Percentiles rank a stretch among this genome's conserved stretches.
Conservation (phyloP, 2,113 vertebrate genomes). For the Ageneiosus marmoratus region DNA sequence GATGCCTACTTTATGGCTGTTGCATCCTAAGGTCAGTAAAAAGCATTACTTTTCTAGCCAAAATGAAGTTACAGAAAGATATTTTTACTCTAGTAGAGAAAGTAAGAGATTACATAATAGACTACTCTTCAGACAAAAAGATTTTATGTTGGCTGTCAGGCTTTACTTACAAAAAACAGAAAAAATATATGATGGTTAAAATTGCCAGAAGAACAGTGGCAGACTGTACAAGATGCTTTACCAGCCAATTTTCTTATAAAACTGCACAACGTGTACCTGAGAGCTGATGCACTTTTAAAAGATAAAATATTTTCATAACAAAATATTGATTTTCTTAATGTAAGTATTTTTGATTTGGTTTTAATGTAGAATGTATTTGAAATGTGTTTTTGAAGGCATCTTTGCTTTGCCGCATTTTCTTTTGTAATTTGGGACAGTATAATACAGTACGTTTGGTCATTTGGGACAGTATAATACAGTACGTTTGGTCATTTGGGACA, state of each 20-base stretch:
- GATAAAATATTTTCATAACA: background rate
- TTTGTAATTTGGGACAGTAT: background rate
- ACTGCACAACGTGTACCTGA: background rate
- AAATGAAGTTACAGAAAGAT: background rate
- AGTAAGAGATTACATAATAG: background rate
- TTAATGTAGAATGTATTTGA: background rate
- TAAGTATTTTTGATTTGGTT: background rate
- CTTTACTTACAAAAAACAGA: background rate
- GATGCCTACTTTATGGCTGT: background rate
- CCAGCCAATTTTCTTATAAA: background rate
- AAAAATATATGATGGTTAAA: background rate
- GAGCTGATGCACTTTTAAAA: background rate
- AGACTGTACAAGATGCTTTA: background rate
- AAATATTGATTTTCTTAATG: background rate
- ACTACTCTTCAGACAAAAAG: background rate
- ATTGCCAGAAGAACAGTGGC: background rate
- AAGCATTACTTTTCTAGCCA: background rate
- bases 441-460: background rate
- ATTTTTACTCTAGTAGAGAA: background rate
- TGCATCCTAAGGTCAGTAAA: background rate
- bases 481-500: background rate
- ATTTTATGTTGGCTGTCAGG: background rate
- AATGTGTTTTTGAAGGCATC: background rate
- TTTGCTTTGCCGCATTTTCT: background rate
- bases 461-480: background rate